phyloP scores from a whole-genome alignment of 2,888 invertebrate genomes.

The Ferrisia virgata region DNA sequence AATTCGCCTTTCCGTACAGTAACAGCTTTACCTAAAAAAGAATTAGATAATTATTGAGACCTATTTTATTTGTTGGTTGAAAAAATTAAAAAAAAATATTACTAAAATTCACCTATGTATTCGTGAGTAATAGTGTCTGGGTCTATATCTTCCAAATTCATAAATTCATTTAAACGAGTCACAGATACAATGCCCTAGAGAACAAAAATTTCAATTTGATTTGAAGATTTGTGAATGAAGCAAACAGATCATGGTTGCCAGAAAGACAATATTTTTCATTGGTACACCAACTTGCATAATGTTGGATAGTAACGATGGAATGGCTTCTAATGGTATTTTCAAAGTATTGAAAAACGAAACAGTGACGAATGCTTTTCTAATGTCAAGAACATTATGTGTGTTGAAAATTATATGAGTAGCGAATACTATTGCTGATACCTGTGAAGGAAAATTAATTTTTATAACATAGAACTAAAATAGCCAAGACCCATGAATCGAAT shows the following conservation, averaged over 20 bases:
- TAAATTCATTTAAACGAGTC: constrained; percentile 58
- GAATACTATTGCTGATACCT: neutral
- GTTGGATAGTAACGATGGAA: constrained; percentile 92
- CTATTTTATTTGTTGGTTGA: no score
- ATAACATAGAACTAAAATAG: neutral
- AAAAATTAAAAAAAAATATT: neutral
- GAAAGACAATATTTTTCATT: neutral
- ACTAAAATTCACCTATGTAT: neutral
- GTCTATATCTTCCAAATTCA: constrained; percentile 59
- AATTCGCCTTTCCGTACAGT: constrained; percentile 69
- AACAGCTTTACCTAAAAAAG: neutral
- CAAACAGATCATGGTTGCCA: neutral
- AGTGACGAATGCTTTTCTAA: constrained; percentile 91
- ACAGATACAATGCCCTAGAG: constrained; percentile 58
- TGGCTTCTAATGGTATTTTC: constrained; percentile 90
- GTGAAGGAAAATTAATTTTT: neutral
- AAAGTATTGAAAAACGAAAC: constrained; percentile 96
- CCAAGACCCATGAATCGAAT: no score
- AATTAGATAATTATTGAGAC: neutral
- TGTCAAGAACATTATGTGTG: constrained; percentile 64
- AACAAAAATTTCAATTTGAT: neutral
- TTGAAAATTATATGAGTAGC: neutral
- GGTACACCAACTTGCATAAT: constrained; percentile 66
- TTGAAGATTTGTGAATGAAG: no score
- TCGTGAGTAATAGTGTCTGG: constrained; percentile 53